Conservation (phyloP, 2,888 invertebrate genomes). For the Drosophila tanythrix region DNA sequence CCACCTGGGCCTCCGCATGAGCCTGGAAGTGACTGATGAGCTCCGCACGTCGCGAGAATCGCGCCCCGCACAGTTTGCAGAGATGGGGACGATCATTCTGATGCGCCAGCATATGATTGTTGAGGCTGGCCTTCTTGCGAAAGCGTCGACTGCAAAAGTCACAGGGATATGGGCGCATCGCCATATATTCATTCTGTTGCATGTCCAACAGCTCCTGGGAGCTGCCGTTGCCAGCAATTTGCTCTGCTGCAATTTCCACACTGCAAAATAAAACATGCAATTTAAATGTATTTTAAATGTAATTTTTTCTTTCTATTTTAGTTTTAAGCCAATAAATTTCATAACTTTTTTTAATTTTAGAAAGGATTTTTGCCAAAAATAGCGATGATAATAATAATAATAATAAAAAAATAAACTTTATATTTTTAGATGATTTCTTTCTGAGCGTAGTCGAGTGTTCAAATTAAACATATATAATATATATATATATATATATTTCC, state of each 20-base stretch:
- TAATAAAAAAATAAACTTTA: too few species aligned
- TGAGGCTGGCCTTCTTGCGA: slow-evolving; percentile 92
- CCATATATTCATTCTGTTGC: slow-evolving; percentile 91
- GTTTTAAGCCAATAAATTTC: not conserved
- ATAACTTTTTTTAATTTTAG: not conserved
- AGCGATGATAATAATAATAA: too few species aligned
- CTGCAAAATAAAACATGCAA: slow-evolving; percentile 81
- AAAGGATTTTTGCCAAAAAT: too few species aligned
- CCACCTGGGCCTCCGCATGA: slow-evolving; percentile 91
- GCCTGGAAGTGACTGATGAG: slow-evolving; percentile 93
- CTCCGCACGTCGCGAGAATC: slow-evolving; percentile 92
- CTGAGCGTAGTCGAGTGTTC: not conserved
- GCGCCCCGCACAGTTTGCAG: slow-evolving; percentile 92
- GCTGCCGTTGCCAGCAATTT: slow-evolving; percentile 85
- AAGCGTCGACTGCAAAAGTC: slow-evolving; percentile 94
- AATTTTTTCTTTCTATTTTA: not conserved
- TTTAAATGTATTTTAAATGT: not conserved
- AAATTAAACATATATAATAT: not conserved
- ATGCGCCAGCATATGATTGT: slow-evolving; percentile 95
- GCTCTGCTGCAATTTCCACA: slow-evolving; percentile 89
- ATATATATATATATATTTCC: too few species aligned
- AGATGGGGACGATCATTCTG: slow-evolving; percentile 93
- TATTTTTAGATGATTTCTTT: not conserved
- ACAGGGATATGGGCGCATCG: slow-evolving; percentile 91
- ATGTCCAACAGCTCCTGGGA: slow-evolving; percentile 87